Base-by-base conservation (phyloP, 2,113 vertebrate genomes). In the Pogona vitticeps region DNA sequence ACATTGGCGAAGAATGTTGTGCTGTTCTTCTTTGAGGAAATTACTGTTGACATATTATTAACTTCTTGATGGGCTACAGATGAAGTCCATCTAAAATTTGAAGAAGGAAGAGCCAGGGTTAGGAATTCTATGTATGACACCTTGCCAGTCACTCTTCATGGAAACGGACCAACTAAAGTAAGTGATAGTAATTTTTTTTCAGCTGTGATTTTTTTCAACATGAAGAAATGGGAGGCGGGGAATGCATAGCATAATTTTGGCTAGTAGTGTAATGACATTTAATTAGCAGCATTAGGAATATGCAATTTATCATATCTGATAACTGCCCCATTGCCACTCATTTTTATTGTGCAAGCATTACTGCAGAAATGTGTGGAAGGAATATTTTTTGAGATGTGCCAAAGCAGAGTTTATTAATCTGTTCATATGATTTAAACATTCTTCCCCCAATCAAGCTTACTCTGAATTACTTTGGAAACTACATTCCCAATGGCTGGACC, bases 81-180 rank as follows among this genome's bases (percentile, higher is more conserved):
- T 95, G 98, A 99, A 94, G 98, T 99, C 61, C 95, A 98, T 86
- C 93, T 99, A 90, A 98, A 98, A 94, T 99, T 99, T 96, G 99
- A 98, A 95, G 98, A 97, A 15, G 97, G 95, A 88, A 95, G 94
- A 93, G 98, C 98, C 65, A 97, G 98, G 96, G 98, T 97, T 75
- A 97, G 98, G 89, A 99, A 99, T 96, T 97, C 97, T 0, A 94
- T 95, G 71, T 98, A 98, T n/a, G 97, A 99, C 93, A 98, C 98
- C 0, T 94, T 99, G 72, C 98, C 98, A 0, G 94, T 98, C 83
- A 95, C 96, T 1, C 88, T 99, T 94, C 98, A 99, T 91, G 99
- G 99, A 94, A 99, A 99, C 86, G 97, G 97, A 80, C 98, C 98
- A 90, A 99, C 98, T 87, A 99, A 99, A 97, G 99, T 99, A 92